Evolutionary conservation across 2,113 vertebrate species (phyloP).

Genomic region (Periophthalmus modestus): DNA sequence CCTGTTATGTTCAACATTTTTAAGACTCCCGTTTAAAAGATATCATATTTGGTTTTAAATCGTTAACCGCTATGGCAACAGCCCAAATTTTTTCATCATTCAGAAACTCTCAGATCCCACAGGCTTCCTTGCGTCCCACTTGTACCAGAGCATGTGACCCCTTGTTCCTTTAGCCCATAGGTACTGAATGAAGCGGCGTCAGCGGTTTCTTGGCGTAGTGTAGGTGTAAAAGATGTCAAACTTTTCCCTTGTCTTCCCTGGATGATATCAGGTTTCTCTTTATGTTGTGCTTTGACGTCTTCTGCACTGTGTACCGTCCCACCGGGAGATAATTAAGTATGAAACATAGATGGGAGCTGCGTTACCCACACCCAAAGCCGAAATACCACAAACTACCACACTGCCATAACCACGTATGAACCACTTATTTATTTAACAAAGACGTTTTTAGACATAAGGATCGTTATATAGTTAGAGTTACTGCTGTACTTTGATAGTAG

Average conservation of each 20-base stretch:
- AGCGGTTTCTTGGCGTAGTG: background rate
- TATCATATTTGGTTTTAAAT: too few relatives aligned
- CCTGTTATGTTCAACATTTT: too few relatives aligned
- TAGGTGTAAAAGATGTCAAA: background rate
- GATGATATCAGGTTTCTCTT: background rate
- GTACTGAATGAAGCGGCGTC: background rate
- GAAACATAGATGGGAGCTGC: background rate
- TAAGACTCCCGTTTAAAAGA: too few relatives aligned
- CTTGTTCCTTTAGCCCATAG: background rate
- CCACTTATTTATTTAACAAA: background rate
- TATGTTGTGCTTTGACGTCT: slow-evolving; percentile 11
- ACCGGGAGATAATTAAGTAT: slow-evolving; percentile 23
- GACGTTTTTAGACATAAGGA: background rate
- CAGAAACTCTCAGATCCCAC: background rate
- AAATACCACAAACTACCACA: slow-evolving; percentile 1
- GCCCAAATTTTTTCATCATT: too few relatives aligned
- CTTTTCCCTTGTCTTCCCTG: background rate
- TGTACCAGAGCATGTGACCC: background rate
- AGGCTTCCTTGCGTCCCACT: background rate
- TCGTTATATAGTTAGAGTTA: background rate
- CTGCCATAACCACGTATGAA: background rate
- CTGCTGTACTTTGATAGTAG: background rate
- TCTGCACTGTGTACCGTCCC: slow-evolving; percentile 2
- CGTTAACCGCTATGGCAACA: too few relatives aligned
- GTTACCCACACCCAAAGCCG: background rate